phyloP scores from a whole-genome alignment of 2,113 vertebrate genomes.

The Beaufortia kweichowensis region DNA sequence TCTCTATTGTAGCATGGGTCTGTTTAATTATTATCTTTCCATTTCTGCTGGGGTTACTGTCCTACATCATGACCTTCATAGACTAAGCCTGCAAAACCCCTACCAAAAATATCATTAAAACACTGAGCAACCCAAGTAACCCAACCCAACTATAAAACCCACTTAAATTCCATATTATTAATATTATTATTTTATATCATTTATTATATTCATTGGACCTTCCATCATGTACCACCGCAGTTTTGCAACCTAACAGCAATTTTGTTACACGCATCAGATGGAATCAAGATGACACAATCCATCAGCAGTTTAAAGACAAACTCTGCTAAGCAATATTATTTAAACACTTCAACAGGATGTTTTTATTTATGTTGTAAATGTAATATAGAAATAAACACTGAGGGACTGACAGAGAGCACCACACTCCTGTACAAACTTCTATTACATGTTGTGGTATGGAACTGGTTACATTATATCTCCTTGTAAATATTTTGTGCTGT shows the following conservation, averaged over 20 bases:
- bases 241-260: not conserved
- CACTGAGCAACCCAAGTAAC: not conserved
- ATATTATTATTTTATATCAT: too few species aligned
- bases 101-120: not conserved
- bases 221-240: too few species aligned
- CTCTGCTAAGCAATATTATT: not conserved
- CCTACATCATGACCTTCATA: conserved; percentile 74
- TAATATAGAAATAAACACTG: not conserved
- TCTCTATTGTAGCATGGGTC: conserved; percentile 70
- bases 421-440: not conserved
- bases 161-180: too few species aligned
- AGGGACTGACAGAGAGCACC: not conserved
- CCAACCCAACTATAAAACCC: too few species aligned
- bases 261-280: not conserved
- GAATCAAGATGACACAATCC: not conserved
- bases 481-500: not conserved
- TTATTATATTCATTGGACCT: too few species aligned
- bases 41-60: conserved; percentile 68
- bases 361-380: conserved; percentile 19
- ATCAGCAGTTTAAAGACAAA: too few species aligned
- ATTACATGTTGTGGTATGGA: not conserved
- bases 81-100: conserved; percentile 61
- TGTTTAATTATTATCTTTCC: conserved; percentile 60
- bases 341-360: conserved; percentile 4
- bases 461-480: conserved; percentile 13